Evolutionary conservation across 2,113 vertebrate species (phyloP).

Genomic region (Vimba vimba): DNA sequence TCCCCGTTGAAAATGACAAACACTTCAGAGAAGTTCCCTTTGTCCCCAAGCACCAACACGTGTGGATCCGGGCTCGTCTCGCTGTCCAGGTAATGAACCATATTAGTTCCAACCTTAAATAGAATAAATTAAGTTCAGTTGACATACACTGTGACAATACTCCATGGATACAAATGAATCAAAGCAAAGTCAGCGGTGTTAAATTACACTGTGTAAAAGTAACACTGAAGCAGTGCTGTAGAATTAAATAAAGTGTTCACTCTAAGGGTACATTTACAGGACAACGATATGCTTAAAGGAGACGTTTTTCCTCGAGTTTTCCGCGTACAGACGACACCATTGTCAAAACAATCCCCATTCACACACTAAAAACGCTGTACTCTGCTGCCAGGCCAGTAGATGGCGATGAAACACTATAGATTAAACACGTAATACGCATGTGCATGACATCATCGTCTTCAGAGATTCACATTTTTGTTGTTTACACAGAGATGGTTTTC

Average conservation of each 20-base stretch:
- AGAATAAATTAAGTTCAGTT: not conserved
- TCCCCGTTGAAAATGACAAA: not conserved
- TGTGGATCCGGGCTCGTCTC: not conserved
- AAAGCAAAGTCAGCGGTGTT: not conserved
- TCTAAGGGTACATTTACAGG: no score
- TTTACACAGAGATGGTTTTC: no score
- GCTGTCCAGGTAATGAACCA: not conserved
- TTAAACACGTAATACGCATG: no score
- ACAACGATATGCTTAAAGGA: no score
- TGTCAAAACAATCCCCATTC: no score
- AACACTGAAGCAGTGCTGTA: not conserved
- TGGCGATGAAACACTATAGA: no score
- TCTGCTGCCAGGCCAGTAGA: no score
- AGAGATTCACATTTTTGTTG: no score
- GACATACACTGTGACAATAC: not conserved
- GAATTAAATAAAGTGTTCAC: not conserved
- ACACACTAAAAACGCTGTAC: no score
- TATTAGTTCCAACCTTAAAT: not conserved
- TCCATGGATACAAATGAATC: not conserved
- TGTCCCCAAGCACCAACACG: not conserved
- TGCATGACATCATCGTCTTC: no score
- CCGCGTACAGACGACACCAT: no score
- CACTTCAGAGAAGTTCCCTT: not conserved
- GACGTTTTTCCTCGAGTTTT: no score
- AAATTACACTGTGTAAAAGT: not conserved